A percentile compares a stretch with the other conserved stretches of the same genome.
phyloP scores from a whole-genome alignment of 2,113 vertebrate species.

The Oreochromis aureus region DNA sequence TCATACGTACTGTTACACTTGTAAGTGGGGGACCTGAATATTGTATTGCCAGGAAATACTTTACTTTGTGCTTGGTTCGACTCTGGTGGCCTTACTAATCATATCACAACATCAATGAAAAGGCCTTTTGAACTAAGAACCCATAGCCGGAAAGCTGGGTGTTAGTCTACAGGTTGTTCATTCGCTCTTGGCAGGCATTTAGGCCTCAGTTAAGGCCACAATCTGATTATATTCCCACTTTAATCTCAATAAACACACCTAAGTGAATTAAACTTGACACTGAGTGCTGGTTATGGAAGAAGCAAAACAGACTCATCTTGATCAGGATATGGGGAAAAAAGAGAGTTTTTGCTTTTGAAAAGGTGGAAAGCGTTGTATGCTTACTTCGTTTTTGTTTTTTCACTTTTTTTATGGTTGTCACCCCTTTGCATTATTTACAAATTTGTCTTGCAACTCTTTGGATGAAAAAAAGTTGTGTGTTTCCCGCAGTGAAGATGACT shows the following conservation, averaged over 20 bases:
- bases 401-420: background rate
- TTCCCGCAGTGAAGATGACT: background rate
- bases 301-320: background rate
- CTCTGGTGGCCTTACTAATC: slow-evolving; percentile 33
- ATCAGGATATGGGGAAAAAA: background rate
- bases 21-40: background rate
- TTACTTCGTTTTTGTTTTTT: background rate
- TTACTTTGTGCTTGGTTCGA: background rate
- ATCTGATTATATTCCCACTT: slow-evolving; percentile 49
- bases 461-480: background rate
- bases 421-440: background rate
- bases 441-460: background rate
- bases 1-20: background rate
- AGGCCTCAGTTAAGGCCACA: slow-evolving; percentile 1
- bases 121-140: slow-evolving; percentile 36
- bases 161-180: slow-evolving; percentile 11
- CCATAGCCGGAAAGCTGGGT: background rate
- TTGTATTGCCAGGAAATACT: background rate
- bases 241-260: slow-evolving; percentile 50
- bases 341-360: background rate
- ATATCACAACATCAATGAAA: slow-evolving; percentile 36
- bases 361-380: background rate
- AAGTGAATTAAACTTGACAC: slow-evolving; percentile 34
- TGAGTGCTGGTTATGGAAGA: background rate
- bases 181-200: slow-evolving; percentile 12